These are phyloP conservation scores for Cheilosia variabilis DNA, from an alignment of 2,888 invertebrate species.

Conservation along the genomic window DNA sequence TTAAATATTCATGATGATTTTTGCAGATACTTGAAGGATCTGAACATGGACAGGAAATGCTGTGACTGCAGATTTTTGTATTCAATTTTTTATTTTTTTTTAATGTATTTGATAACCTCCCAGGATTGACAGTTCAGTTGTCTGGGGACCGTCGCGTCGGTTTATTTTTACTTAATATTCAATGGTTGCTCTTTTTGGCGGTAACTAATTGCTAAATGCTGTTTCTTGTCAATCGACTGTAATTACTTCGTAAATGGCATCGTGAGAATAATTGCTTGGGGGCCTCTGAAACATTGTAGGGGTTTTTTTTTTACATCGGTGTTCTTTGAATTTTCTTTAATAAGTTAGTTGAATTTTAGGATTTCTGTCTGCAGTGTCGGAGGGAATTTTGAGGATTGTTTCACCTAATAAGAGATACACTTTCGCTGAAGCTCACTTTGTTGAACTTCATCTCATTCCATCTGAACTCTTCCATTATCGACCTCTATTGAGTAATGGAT, in stretches of 20 bases:
- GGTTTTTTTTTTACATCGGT: too few relatives aligned
- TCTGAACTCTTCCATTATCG: too few relatives aligned
- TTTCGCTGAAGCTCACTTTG: too few relatives aligned
- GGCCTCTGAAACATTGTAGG: neutral
- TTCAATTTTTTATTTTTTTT: slow-evolving; percentile 44
- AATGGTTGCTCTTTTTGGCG: neutral
- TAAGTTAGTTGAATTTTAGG: too few relatives aligned
- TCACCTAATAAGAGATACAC: too few relatives aligned
- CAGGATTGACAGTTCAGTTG: slow-evolving; percentile 34
- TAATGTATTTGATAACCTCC: slow-evolving; percentile 59
- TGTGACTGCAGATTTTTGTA: slow-evolving; percentile 44
- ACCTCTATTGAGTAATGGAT: too few relatives aligned
- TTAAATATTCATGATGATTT: slow-evolving; percentile 71
- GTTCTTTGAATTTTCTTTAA: too few relatives aligned
- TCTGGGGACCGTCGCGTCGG: slow-evolving; percentile 10
- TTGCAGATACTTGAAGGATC: slow-evolving; percentile 40
- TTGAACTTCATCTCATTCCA: too few relatives aligned
- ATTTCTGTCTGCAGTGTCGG: too few relatives aligned
- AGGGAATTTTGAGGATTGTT: too few relatives aligned
- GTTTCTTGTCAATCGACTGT: slow-evolving; percentile 17
- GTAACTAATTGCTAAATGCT: slow-evolving; percentile 14
- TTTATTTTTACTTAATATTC: neutral
- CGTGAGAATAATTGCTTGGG: neutral
- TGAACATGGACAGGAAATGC: slow-evolving; percentile 72
- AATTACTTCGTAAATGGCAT: slow-evolving; percentile 9